Conservation (phyloP, 2,113 vertebrate species). For the Tachuris rubrigastra region DNA sequence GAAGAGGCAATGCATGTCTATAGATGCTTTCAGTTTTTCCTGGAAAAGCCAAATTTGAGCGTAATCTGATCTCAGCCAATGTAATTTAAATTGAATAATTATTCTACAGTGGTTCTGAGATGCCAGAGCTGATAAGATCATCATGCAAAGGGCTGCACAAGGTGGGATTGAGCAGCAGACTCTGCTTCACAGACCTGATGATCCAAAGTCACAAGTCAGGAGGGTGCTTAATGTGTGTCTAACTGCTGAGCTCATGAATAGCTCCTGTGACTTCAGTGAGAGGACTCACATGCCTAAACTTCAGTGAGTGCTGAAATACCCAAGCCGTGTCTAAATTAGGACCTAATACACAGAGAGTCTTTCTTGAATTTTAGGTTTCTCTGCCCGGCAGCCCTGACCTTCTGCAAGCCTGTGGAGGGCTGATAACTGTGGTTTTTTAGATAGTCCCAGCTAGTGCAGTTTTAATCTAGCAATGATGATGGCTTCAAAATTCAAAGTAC, state of each 20-base stretch:
- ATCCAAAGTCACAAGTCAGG: neutral
- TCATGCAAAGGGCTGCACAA: neutral
- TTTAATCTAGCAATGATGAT: neutral
- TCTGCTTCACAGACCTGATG: accelerated
- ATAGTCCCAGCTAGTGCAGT: neutral
- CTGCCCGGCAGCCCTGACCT: neutral
- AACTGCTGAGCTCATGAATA: neutral
- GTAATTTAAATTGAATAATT: neutral
- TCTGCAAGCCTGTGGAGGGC: neutral
- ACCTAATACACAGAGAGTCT: neutral
- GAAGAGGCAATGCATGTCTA: neutral
- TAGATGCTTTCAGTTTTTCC: neutral
- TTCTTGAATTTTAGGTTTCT: neutral
- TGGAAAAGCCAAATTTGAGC: neutral
- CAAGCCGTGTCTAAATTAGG: neutral
- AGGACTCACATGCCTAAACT: neutral
- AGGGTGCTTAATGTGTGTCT: neutral
- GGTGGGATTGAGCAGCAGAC: neutral
- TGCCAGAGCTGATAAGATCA: neutral
- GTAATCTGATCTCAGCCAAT: neutral
- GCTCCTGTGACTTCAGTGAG: neutral
- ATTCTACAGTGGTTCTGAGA: neutral
- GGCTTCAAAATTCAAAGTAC: neutral
- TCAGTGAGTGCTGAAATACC: neutral
- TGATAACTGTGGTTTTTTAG: neutral